These are phyloP conservation scores for Urocyon cinereoargenteus DNA, from an alignment of 2,797 vertebrate genomes.

Conservation along the genomic window DNA sequence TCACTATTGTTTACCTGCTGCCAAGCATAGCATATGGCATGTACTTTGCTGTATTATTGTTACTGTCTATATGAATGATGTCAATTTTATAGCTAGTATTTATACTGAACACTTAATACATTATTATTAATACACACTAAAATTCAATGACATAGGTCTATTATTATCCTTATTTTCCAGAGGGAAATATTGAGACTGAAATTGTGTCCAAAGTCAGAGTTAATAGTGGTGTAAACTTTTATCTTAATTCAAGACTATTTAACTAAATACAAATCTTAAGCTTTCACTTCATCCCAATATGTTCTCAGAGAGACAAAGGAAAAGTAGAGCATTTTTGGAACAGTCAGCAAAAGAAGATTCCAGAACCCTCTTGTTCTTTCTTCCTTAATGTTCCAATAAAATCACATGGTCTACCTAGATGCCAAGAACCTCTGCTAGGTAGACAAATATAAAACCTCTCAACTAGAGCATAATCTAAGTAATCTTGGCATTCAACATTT, in stretches of 20 bases:
- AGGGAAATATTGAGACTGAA: constrained; percentile 57
- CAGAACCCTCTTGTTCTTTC: not conserved
- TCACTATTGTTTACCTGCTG: constrained; percentile 24
- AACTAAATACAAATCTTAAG: not conserved
- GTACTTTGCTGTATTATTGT: not conserved
- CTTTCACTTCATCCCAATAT: constrained; percentile 32
- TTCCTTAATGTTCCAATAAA: constrained; percentile 31
- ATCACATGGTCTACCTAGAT: not conserved
- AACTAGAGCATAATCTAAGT: not conserved
- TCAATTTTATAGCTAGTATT: not conserved
- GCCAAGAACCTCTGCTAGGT: not conserved
- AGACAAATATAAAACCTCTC: constrained; percentile 36
- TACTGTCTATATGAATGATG: not conserved
- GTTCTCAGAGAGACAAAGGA: constrained; percentile 28
- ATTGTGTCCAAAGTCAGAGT: constrained; percentile 15
- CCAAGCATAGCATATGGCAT: not conserved
- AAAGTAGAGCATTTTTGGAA: not conserved
- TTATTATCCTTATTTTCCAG: not conserved
- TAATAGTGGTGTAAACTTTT: not conserved
- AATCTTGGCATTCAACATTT: not conserved
- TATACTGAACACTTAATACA: not conserved
- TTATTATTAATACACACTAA: constrained; percentile 2
- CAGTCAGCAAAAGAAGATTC: not conserved
- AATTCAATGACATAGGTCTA: not conserved
- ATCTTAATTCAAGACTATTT: constrained; percentile 11